phyloP scores from a whole-genome alignment of 2,113 vertebrate species.

The Paradoxurus hermaphroditus region DNA sequence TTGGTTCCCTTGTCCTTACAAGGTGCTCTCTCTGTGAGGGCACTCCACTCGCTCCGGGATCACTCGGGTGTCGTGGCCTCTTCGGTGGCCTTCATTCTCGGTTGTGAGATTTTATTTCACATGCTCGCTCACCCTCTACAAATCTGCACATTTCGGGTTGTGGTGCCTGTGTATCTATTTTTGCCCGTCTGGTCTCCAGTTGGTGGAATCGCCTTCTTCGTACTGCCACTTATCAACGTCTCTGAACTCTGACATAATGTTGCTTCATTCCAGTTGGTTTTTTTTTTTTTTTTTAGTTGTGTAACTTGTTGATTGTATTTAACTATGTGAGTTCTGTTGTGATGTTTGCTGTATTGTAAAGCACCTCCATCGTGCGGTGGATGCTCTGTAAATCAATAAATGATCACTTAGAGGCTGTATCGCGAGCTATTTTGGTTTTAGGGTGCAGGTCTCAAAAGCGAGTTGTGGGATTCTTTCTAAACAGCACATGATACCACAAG shows the following conservation, averaged over 20 bases:
- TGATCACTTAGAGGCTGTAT: conserved; percentile 77
- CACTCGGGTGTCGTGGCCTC: conserved; percentile 37
- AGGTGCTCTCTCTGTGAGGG: conserved; percentile 30
- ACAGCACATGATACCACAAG: conserved; percentile 36
- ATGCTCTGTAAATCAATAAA: conserved; percentile 80
- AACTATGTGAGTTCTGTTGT: conserved; percentile 75
- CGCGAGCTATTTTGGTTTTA: conserved; percentile 75
- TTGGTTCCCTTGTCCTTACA: conserved; percentile 53
- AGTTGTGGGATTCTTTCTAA: conserved; percentile 43
- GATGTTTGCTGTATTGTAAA: conserved; percentile 77
- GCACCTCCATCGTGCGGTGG: conserved; percentile 72
- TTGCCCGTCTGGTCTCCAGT: conserved; percentile 64
- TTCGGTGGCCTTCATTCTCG: conserved; percentile 49
- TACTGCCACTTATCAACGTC: conserved; percentile 69
- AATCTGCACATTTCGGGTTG: conserved; percentile 29
- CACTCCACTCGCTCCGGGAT: conserved; percentile 49
- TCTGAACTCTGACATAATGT: conserved; percentile 68
- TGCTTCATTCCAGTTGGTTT: conserved; percentile 68
- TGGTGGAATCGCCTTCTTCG: conserved; percentile 72
- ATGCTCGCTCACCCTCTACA: conserved; percentile 15
- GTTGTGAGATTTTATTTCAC: conserved; percentile 58
- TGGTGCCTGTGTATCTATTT: conserved; percentile 49
- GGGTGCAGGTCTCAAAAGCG: conserved; percentile 66
- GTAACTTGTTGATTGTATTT: conserved; percentile 77
- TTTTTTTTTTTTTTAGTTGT: conserved; percentile 53